Evolutionary conservation across 1,140 invertebrate species (phyloP).

Genomic region (Leucophenga varia): DNA sequence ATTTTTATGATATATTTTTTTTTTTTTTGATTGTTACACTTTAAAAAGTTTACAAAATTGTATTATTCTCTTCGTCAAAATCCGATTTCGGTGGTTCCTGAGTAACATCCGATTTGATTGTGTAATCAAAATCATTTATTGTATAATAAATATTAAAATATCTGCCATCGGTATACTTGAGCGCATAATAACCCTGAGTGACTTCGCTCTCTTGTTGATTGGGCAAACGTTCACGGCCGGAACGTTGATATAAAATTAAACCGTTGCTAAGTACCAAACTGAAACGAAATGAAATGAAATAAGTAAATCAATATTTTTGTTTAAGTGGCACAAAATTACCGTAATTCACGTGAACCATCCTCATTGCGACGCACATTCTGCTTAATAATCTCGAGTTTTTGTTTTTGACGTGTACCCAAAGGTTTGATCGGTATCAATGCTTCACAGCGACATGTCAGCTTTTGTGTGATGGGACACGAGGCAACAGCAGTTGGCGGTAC

Average conservation of each 20-base stretch:
- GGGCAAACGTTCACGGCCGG: constrained; percentile 4
- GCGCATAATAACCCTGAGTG: constrained; percentile 25
- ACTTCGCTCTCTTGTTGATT: constrained; percentile 11
- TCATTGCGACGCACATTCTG: constrained; percentile 32
- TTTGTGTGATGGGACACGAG: constrained; percentile 31
- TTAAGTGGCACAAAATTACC: too few species aligned
- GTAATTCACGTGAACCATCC: constrained; percentile 35
- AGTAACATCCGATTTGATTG: constrained; percentile 34
- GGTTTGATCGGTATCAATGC: constrained; percentile 22
- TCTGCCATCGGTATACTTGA: constrained; percentile 23
- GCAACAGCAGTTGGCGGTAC: constrained; percentile 2
- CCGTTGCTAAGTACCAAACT: constrained; percentile 30
- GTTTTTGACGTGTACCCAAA: constrained; percentile 12
- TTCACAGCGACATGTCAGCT: constrained; percentile 41
- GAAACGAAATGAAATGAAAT: too few species aligned
- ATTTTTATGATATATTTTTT: too few species aligned
- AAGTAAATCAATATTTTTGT: too few species aligned
- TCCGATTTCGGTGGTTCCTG: constrained; percentile 18
- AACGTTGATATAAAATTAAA: constrained; percentile 33
- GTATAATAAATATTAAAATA: constrained; percentile 39
- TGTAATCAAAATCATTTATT: constrained; percentile 41
- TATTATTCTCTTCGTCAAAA: constrained; percentile 20
- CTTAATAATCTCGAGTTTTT: constrained; percentile 28
- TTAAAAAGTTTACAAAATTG: neutral
- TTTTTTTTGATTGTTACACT: too few species aligned